These are phyloP conservation scores for Erannis defoliaria DNA, from an alignment of 2,888 invertebrate genomes.

Conservation along the genomic window DNA sequence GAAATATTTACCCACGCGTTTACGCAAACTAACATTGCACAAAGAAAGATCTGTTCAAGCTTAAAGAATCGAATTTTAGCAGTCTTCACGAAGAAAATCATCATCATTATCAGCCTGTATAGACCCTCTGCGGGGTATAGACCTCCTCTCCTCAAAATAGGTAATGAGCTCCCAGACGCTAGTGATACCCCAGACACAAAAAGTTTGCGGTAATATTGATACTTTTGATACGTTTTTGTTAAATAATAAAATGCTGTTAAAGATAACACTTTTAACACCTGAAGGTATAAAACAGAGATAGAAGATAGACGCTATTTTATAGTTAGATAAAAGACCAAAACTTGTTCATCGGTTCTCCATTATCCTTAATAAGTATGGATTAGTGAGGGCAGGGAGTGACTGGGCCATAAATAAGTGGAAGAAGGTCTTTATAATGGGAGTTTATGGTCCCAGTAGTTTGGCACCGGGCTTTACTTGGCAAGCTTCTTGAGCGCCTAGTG, in stretches of 20 bases:
- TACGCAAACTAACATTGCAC: conserved; percentile 26
- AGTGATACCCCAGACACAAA: no score
- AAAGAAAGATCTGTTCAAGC: conserved; percentile 1
- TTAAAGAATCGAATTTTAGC: no score
- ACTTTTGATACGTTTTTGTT: neutral
- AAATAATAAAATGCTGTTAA: neutral
- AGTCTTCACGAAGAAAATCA: no score
- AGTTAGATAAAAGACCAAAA: conserved; percentile 80
- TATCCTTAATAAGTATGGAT: conserved; percentile 86
- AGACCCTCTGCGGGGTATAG: no score
- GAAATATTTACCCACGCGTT: conserved; percentile 32
- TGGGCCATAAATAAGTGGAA: conserved; percentile 75
- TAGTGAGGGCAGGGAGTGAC: conserved; percentile 73
- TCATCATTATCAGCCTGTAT: no score
- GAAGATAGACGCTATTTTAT: conserved; percentile 26
- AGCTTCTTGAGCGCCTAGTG: conserved; percentile 29
- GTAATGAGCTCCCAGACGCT: no score
- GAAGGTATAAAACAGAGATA: conserved; percentile 33
- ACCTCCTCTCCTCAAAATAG: no score
- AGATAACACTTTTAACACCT: conserved; percentile 15
- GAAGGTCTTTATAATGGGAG: conserved; percentile 75
- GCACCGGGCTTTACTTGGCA: conserved; percentile 45
- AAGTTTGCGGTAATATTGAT: no score
- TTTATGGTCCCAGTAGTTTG: conserved; percentile 67
- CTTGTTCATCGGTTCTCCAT: conserved; percentile 82